A percentile compares a stretch with the other conserved stretches of the same genome.
These are phyloP conservation scores for Catostomus latipinnis DNA, from an alignment of 2,797 vertebrate genomes.

Conservation along the genomic window DNA sequence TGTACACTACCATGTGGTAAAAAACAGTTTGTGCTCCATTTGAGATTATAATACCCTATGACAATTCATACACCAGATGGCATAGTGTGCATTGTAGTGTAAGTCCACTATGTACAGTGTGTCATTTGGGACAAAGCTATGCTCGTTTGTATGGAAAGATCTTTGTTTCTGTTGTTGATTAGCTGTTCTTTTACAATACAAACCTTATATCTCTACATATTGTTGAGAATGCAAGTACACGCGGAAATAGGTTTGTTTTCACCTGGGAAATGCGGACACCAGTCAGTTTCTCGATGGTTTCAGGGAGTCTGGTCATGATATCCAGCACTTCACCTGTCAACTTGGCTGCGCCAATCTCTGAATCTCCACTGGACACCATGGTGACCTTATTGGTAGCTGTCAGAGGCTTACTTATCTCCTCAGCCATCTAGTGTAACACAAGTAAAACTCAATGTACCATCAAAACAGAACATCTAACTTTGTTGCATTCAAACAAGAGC, in stretches of 20 bases:
- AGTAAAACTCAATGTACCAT: background rate
- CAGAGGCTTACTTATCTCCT: slow-evolving; percentile 89
- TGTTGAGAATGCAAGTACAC: background rate
- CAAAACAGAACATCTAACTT: background rate
- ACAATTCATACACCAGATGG: too few species aligned
- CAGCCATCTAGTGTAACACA: slow-evolving; percentile 79
- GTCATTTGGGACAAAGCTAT: too few species aligned
- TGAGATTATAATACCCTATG: too few species aligned
- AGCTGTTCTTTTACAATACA: background rate
- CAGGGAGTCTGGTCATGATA: slow-evolving; percentile 85
- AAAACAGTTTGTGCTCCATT: too few species aligned
- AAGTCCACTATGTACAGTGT: too few species aligned
- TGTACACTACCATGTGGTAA: too few species aligned
- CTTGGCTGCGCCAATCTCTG: slow-evolving; percentile 83
- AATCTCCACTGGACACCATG: slow-evolving; percentile 85
- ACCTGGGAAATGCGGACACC: slow-evolving; percentile 89
- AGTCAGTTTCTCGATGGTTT: slow-evolving; percentile 84
- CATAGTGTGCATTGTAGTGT: too few species aligned
- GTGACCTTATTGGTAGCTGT: slow-evolving; percentile 83
- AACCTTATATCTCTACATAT: background rate
- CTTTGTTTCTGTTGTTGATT: background rate
- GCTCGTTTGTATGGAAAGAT: too few species aligned
- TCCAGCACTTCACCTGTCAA: slow-evolving; percentile 88
- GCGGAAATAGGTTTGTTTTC: background rate
- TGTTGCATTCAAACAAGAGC: background rate